phyloP scores from a whole-genome alignment of 2,888 invertebrate genomes.

The Spilarctia lutea region DNA sequence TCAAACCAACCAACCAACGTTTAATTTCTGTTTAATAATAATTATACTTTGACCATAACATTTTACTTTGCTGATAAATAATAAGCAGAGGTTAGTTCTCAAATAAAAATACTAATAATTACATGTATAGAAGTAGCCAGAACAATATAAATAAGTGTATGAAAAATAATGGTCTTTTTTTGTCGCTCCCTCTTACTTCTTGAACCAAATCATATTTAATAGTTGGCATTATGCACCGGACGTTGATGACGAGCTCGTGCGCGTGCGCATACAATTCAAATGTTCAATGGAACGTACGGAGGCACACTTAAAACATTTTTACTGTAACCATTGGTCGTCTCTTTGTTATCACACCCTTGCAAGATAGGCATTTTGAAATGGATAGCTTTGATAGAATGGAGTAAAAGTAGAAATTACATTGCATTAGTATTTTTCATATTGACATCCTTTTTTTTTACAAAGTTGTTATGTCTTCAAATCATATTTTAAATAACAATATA shows the following conservation, averaged over 20 bases:
- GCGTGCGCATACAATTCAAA: constrained; percentile 76
- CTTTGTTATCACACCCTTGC: constrained; percentile 66
- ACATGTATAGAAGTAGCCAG: too few species aligned
- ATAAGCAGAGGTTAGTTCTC: too few species aligned
- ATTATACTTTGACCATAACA: too few species aligned
- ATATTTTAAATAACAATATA: too few species aligned
- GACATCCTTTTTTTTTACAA: neutral
- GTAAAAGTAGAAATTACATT: constrained; percentile 2
- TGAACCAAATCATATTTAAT: constrained; percentile 40
- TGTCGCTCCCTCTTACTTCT: constrained; percentile 34
- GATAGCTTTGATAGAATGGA: constrained; percentile 3
- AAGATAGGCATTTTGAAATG: constrained; percentile 34
- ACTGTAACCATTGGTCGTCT: constrained; percentile 68
- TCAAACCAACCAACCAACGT: too few species aligned
- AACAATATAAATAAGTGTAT: too few species aligned
- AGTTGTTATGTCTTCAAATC: neutral
- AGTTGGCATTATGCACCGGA: constrained; percentile 80
- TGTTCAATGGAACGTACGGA: constrained; percentile 83
- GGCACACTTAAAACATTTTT: constrained; percentile 86
- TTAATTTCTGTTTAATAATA: too few species aligned
- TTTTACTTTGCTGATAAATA: too few species aligned
- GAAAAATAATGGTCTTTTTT: neutral
- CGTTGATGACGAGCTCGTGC: constrained; percentile 73
- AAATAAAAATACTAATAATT: too few species aligned
- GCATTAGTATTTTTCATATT: neutral